phyloP scores from a whole-genome alignment of 2,113 vertebrate genomes.

The Microcebus murinus region DNA sequence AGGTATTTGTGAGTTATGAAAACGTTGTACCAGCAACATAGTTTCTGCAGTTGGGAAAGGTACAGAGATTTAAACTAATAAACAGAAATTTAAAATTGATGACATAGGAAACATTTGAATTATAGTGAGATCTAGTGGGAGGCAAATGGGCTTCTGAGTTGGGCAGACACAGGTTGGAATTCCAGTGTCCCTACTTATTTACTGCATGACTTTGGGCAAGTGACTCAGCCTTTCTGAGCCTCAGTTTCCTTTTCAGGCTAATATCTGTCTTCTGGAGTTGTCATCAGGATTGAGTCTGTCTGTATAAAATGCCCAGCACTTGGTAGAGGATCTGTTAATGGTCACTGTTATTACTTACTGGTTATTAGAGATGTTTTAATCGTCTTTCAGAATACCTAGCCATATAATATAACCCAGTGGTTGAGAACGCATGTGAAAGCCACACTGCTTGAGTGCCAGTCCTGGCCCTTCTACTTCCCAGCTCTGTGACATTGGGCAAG shows the following conservation, averaged over 20 bases:
- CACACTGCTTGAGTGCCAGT: not conserved
- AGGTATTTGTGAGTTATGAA: not conserved
- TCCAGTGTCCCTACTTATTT: no score
- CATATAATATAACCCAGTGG: not conserved
- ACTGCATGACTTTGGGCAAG: not conserved
- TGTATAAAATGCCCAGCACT: not conserved
- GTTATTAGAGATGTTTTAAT: not conserved
- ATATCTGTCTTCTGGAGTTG: not conserved
- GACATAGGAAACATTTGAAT: not conserved
- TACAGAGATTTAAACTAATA: not conserved
- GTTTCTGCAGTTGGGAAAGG: not conserved
- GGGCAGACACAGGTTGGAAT: not conserved
- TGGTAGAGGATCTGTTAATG: not conserved
- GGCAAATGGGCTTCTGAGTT: not conserved
- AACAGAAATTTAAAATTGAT: not conserved
- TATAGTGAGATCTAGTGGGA: not conserved
- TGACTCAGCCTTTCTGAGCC: not conserved
- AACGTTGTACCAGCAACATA: not conserved
- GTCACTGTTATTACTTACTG: not conserved
- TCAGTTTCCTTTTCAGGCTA: not conserved
- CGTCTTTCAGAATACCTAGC: not conserved
- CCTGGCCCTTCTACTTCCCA: not conserved
- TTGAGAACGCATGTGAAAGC: not conserved
- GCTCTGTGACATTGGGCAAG: not conserved
- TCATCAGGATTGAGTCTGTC: not conserved